Evolutionary conservation across 1,140 invertebrate genomes (phyloP), one percentile per base, ranked within the genome.

Genomic region (Apis cerana): DNA sequence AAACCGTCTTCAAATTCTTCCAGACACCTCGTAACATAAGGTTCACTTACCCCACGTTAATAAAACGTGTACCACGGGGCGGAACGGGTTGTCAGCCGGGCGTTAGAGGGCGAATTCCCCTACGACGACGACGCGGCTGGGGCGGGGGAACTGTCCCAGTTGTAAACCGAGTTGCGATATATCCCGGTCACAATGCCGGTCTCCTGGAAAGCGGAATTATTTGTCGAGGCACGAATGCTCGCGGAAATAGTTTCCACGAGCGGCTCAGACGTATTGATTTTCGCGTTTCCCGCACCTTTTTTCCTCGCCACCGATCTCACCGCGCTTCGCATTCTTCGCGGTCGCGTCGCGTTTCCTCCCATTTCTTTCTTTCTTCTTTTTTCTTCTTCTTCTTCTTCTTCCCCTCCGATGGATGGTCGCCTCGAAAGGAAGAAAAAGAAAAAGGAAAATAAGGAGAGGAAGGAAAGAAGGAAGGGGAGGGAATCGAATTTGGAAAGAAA

Each of bases 151-250:
- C 21, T 72, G 79, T 65, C 78, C 68, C 76, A 82, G 78, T 82
- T 85, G 67, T 56, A 68, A 62, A 58, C 71, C 58, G 56, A 86
- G 78, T 85, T 67, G 58, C 79, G 72, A 85, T 82, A 82, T 54
- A 85, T 85, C 84, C 78, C n/a, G 74, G 68, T 69, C 72, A 74
- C 83, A 71, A 82, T 76, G 43, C 56, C 65, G 74, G 65, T 62
- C 72, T 68, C 67, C 69, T 72, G 72, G 79, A 85, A 80, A 85
- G 80, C 76, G 67, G 77, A 77, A 79, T 85, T 85, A 86, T 86
- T 86, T 85, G 84, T 86, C 85, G 85, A 48, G 71, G 79, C 52
- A 71, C 62, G 43, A 74, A 72, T 77, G 83, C 76, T 70, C 71
- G 74, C 68, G 67, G 78, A 86, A 68, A 86, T 86, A 84, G 79